Base-by-base conservation (phyloP, 2,113 vertebrate genomes). In the Mus musculus region DNA sequence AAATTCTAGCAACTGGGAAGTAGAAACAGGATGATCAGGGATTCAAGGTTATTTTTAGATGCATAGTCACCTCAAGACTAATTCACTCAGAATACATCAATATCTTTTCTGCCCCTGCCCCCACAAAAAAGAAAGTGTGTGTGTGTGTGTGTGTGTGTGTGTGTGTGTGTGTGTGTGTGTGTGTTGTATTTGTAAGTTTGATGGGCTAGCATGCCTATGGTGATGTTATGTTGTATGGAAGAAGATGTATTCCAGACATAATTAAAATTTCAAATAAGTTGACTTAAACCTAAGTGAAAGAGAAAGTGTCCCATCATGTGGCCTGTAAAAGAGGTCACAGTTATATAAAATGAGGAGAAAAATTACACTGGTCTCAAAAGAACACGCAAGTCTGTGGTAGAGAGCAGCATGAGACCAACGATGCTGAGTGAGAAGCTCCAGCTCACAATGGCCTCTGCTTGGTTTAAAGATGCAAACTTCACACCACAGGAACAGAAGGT, bases 211-310 rank as follows among this genome's bases (percentile, higher is more conserved):
- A 81, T 24, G 54, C 1, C 6, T 52, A 61, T 59, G 26, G 52
- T 46, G 26, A 84, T 69, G 0, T 67, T 33, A 26, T 36, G 6
- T 90, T 73, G 36, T 46, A 88, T 13, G 6, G 4, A 49, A 85
- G 54, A 89, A 7, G 4, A 73, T 49, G 65, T 72, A 20, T n/a
- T 95, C 4, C 24, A 89, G 20, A 59, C 49, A 33, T 28, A 92
- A 89, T 72, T 91, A 85, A 95, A 91, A 86, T 65, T 14, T 36
- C 61, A 63, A 61, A 59, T 82, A 36, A 71, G 26, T 39, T 80
- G 33, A 61, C 20, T 88, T 76, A 59, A 82, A 82, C 26, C 20
- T 39, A 81, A 59, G 39, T 82, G 26, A 82, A 61, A 82, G 19
- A 39, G 54, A 59, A 59, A 20, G 10, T 82, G 3, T 7, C 36